Evolutionary conservation across 2,888 invertebrate genomes (phyloP).

Genomic region (Tineola bisselliella): DNA sequence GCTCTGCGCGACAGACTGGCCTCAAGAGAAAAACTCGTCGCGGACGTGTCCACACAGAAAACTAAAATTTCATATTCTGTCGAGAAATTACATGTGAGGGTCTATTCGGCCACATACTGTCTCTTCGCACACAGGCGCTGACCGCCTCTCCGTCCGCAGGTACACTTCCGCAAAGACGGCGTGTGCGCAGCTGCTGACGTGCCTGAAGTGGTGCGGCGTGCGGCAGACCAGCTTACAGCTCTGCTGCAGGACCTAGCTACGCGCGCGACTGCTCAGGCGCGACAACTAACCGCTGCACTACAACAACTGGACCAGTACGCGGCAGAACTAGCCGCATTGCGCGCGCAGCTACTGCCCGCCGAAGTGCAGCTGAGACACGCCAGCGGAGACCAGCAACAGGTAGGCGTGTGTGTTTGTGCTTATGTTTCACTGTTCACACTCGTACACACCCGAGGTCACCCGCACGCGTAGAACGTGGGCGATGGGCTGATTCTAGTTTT

Average conservation of each 20-base stretch:
- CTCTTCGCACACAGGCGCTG: too few species aligned
- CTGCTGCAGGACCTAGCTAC: slow-evolving; percentile 74
- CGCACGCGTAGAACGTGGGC: slow-evolving; percentile 27
- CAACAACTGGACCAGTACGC: slow-evolving; percentile 89
- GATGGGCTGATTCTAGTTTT: slow-evolving; percentile 57
- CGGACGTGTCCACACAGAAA: slow-evolving; percentile 88
- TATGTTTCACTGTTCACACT: slow-evolving; percentile 18
- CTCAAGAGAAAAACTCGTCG: slow-evolving; percentile 84
- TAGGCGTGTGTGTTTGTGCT: slow-evolving; percentile 56
- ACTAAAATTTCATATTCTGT: slow-evolving; percentile 89
- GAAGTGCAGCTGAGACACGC: slow-evolving; percentile 88
- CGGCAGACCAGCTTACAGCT: slow-evolving; percentile 74
- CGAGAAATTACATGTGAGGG: slow-evolving; percentile 86
- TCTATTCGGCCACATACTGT: neutral
- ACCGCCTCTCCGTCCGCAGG: slow-evolving; percentile 53
- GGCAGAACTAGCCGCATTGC: slow-evolving; percentile 84
- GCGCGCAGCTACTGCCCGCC: slow-evolving; percentile 85
- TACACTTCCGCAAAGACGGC: slow-evolving; percentile 89
- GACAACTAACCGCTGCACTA: slow-evolving; percentile 78
- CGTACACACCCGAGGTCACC: slow-evolving; percentile 23
- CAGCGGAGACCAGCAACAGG: slow-evolving; percentile 71
- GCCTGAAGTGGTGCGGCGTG: slow-evolving; percentile 75
- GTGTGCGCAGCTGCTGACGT: slow-evolving; percentile 77
- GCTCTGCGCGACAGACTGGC: slow-evolving; percentile 88
- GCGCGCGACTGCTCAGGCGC: slow-evolving; percentile 71